Conservation (phyloP, 2,113 vertebrate species). For the Sceloporus undulatus region DNA sequence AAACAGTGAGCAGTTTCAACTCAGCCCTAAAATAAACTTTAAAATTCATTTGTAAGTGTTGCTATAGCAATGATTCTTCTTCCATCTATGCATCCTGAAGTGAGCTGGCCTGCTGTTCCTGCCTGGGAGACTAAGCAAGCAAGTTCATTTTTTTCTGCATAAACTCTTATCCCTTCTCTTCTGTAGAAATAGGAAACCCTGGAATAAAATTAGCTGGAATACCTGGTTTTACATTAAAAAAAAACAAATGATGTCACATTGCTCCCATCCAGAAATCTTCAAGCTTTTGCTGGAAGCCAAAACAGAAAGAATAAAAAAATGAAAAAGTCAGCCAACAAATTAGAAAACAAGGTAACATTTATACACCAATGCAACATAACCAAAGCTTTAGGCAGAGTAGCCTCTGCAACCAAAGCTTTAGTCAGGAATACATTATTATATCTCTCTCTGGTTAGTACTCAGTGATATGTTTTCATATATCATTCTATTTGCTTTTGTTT, state of each 20-base stretch:
- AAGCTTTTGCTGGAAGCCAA: not conserved
- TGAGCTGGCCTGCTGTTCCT: not conserved
- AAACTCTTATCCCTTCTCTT: not conserved
- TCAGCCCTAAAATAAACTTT: not conserved
- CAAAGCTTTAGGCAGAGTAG: too few relatives aligned
- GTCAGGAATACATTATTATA: not conserved
- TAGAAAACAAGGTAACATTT: not conserved
- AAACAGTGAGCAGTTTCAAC: not conserved
- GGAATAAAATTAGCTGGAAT: not conserved
- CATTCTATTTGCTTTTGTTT: not conserved
- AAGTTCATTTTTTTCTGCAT: not conserved
- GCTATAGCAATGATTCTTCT: not conserved
- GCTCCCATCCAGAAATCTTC: not conserved
- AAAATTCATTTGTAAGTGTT: not conserved
- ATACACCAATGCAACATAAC: not conserved
- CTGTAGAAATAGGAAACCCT: not conserved
- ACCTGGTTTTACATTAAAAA: not conserved
- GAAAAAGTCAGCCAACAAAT: not conserved
- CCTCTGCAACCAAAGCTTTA: not conserved
- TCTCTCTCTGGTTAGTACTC: too few relatives aligned
- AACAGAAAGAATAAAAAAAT: not conserved
- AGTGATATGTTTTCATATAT: not conserved
- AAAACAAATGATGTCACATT: not conserved
- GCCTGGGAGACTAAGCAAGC: not conserved
- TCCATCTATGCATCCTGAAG: not conserved